Evolutionary conservation across 2,888 invertebrate species (phyloP), one percentile per base, ranked within the genome.

Genomic region (Tupiocoris notatus): DNA sequence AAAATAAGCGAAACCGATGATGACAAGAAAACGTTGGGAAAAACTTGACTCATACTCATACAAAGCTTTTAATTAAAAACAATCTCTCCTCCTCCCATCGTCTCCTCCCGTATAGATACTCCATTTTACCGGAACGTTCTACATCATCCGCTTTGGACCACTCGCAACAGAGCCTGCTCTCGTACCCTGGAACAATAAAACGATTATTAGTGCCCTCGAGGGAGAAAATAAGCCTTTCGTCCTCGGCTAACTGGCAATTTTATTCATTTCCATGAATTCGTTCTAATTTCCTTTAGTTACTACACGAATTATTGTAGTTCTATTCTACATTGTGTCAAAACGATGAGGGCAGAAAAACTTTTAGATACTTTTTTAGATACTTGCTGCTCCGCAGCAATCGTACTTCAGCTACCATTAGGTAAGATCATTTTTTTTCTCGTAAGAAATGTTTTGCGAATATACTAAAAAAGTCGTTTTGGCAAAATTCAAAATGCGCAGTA

Each of bases 41-140:
- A 70, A 70, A 70, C 70, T 70, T 39, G 70, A 70, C 70, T 59
- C 59, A 70, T 70, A 70, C 24, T 59, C 58, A 70, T 70, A 70
- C 70, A 22, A 58, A 58, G 17, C 58, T 58, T 61, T 70, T 70
- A 59, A 70, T 59, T 70, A 59, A 70, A 70, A 70, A 70, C 58
- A 23, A 70, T 59, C 61, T 25, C 56, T n/a, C 23, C 22, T 23
- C 21, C 20, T 20, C 56, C 23, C 59, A 6, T 59, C 59, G 3
- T n/a, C 18, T 59, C n/a, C 59, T 59, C 59, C 18, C n/a, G n/a
- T n/a, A n/a, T n/a, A n/a, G n/a, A n/a, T n/a, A n/a, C n/a, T 59
- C 59, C 12, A 39, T 39, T 12, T 12, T 39, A 39, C 39, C 39
- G 12, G 39, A 39, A 39, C 39, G 12, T n/a, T n/a, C 39, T 39